Evolutionary conservation across 2,797 vertebrate genomes (phyloP).

Genomic region (Chrysolophus pictus): DNA sequence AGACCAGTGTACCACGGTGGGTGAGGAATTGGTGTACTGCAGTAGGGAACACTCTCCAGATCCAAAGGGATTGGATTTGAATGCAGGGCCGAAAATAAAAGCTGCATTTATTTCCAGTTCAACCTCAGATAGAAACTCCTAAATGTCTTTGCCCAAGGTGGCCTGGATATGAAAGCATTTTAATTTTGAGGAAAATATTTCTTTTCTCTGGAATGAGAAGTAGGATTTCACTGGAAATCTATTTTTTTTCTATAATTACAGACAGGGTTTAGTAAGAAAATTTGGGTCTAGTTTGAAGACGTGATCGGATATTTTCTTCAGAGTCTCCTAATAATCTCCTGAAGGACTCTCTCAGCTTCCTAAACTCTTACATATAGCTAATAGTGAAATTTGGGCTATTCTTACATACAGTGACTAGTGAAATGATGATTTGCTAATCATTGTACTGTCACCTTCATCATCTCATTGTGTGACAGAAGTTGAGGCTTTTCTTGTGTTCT

Average conservation of each 20-base stretch:
- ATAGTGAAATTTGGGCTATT: background rate
- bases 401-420: accelerated
- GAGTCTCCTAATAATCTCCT: background rate
- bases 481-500: background rate
- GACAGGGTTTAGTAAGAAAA: background rate
- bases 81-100: background rate
- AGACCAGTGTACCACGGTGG: background rate
- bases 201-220: background rate
- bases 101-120: background rate
- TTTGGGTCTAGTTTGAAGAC: background rate
- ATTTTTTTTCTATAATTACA: background rate
- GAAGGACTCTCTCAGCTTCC: background rate
- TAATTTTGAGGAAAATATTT: accelerated
- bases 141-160: background rate
- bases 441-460: background rate
- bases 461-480: accelerated
- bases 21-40: accelerated
- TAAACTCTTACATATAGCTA: background rate
- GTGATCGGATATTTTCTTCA: background rate
- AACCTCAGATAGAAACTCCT: background rate
- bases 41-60: background rate
- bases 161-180: background rate
- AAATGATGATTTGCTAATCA: background rate
- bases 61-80: background rate
- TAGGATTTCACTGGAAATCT: accelerated